These are phyloP conservation scores for Ligdia adustata DNA, from an alignment of 2,888 invertebrate genomes.

Conservation along the genomic window DNA sequence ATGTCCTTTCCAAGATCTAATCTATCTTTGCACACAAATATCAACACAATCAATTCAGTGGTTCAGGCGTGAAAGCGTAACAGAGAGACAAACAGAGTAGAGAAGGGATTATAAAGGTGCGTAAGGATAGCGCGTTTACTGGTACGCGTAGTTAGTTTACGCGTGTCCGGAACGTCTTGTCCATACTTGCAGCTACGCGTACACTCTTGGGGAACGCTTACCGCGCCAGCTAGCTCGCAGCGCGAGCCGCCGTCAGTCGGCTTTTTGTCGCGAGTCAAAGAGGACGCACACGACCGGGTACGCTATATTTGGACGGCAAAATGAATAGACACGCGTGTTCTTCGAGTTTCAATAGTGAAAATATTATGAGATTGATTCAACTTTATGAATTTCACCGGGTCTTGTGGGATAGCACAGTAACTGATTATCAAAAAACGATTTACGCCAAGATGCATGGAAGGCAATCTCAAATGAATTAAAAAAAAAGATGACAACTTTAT, in stretches of 20 bases:
- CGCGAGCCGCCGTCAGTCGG: slow-evolving; percentile 35
- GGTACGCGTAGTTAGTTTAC: slow-evolving; percentile 34
- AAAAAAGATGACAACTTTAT: slow-evolving; percentile 34
- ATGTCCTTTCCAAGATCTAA: too few species aligned
- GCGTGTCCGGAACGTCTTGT: slow-evolving; percentile 32
- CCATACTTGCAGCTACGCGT: slow-evolving; percentile 35
- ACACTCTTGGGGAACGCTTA: slow-evolving; percentile 30
- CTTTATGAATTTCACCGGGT: slow-evolving; percentile 37
- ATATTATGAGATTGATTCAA: slow-evolving; percentile 32
- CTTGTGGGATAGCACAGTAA: slow-evolving; percentile 35
- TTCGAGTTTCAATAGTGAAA: slow-evolving; percentile 8
- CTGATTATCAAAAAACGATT: slow-evolving; percentile 33
- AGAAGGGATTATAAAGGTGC: too few species aligned
- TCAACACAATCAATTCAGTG: too few species aligned
- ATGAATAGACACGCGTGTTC: slow-evolving; percentile 29
- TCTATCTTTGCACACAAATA: too few species aligned
- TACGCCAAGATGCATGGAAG: slow-evolving; percentile 36
- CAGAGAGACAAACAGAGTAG: too few species aligned
- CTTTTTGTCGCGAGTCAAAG: slow-evolving; percentile 40
- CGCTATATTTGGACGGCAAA: slow-evolving; percentile 39
- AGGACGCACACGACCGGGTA: slow-evolving; percentile 31
- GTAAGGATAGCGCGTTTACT: slow-evolving; percentile 31
- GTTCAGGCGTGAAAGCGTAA: too few species aligned
- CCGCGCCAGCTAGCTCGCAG: slow-evolving; percentile 32
- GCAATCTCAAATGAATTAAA: slow-evolving; percentile 34